phyloP scores from a whole-genome alignment of 2,888 invertebrate genomes.

The Stomorhina lunata region DNA sequence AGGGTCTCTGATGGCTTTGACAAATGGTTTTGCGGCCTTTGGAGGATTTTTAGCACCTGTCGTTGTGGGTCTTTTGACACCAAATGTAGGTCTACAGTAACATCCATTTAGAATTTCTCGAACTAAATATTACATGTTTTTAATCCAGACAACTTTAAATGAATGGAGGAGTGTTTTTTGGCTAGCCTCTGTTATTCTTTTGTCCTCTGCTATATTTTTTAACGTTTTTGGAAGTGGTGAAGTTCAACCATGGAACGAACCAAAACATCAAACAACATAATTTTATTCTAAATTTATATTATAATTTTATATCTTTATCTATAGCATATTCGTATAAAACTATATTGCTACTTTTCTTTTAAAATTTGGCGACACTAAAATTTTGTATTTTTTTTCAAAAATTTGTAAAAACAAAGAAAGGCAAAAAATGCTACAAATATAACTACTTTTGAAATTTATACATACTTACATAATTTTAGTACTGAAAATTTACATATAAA shows the following conservation, averaged over 20 bases:
- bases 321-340: no score
- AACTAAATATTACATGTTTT: background rate
- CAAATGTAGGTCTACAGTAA: constrained; percentile 81
- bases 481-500: no score
- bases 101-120: background rate
- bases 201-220: constrained; percentile 85
- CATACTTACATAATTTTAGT: no score
- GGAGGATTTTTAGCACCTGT: constrained; percentile 85
- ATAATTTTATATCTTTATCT: no score
- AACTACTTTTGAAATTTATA: no score
- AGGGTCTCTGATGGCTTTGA: constrained; percentile 84
- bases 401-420: no score
- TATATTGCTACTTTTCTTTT: no score
- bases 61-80: constrained; percentile 84
- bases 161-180: constrained; percentile 91
- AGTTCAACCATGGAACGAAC: constrained; percentile 87
- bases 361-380: no score
- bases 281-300: background rate
- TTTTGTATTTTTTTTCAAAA: no score
- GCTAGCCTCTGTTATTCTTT: constrained; percentile 86
- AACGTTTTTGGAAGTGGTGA: constrained; percentile 87
- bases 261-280: constrained; percentile 18
- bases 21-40: constrained; percentile 85
- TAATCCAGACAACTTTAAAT: constrained; percentile 81
- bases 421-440: no score